phyloP scores from a whole-genome alignment of 2,888 invertebrate species.

The Drosophila lutescens region DNA sequence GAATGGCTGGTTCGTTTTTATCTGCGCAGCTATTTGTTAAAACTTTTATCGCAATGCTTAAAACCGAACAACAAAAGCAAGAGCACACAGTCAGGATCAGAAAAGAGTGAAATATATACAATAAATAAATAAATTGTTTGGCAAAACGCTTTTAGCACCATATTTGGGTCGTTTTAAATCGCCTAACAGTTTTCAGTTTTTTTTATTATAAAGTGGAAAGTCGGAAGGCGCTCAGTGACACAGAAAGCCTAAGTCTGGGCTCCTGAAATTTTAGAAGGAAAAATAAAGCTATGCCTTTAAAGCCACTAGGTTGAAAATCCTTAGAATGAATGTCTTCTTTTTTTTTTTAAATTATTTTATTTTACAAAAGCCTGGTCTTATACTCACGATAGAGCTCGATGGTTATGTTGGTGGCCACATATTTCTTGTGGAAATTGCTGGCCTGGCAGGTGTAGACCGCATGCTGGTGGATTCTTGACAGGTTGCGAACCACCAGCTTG shows the following conservation, averaged over 20 bases:
- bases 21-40: slow-evolving; percentile 75
- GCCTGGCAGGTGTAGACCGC: slow-evolving; percentile 91
- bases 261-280: not conserved
- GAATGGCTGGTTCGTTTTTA: slow-evolving; percentile 51
- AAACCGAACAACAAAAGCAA: slow-evolving; percentile 45
- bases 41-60: slow-evolving; percentile 76
- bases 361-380: not conserved
- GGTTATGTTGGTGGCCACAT: slow-evolving; percentile 88
- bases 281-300: not conserved
- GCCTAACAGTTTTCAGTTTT: slow-evolving; percentile 12
- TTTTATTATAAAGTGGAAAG: slow-evolving; percentile 11
- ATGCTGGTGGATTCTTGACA: slow-evolving; percentile 90
- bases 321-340: not conserved
- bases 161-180: slow-evolving; percentile 50
- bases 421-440: slow-evolving; percentile 87
- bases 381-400: slow-evolving; percentile 91
- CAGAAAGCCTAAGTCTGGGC: not conserved
- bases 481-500: slow-evolving; percentile 86
- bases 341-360: not conserved
- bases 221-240: slow-evolving; percentile 3
- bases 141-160: slow-evolving; percentile 64
- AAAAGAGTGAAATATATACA: slow-evolving; percentile 39
- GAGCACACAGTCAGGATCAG: slow-evolving; percentile 14
- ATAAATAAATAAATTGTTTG: slow-evolving; percentile 61
- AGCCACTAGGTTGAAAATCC: not conserved